These are phyloP conservation scores for Aegithalos caudatus DNA, from an alignment of 2,113 vertebrate species.

Conservation along the genomic window DNA sequence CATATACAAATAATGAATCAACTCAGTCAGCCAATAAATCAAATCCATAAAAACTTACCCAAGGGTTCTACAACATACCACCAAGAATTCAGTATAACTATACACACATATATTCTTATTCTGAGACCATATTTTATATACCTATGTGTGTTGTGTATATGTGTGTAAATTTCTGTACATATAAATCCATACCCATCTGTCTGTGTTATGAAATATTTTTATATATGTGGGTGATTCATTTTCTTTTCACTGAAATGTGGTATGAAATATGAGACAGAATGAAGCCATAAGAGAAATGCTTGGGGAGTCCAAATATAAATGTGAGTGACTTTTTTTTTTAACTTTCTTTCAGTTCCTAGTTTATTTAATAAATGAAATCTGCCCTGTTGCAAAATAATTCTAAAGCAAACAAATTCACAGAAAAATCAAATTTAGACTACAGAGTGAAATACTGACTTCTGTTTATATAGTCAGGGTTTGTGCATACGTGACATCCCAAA, in stretches of 20 bases:
- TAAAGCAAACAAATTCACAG: background rate
- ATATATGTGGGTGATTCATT: background rate
- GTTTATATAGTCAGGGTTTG: background rate
- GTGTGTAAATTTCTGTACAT: background rate
- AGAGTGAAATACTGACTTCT: background rate
- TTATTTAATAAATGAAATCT: background rate
- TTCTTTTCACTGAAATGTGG: conserved; percentile 16
- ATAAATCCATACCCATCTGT: background rate
- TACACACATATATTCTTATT: background rate
- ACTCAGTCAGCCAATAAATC: conserved; percentile 26
- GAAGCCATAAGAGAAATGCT: background rate
- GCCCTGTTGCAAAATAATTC: background rate
- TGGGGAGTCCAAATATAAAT: background rate
- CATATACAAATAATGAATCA: conserved; percentile 50
- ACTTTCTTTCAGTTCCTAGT: background rate
- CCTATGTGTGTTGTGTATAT: background rate
- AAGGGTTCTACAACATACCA: conserved; percentile 35
- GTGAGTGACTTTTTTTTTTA: background rate
- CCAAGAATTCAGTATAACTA: background rate
- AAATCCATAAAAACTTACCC: conserved; percentile 42
- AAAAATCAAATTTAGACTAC: background rate
- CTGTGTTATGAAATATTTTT: background rate
- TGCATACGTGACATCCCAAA: background rate
- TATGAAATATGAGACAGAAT: background rate
- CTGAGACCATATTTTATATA: conserved; percentile 14